These are phyloP conservation scores for Ptychobarbus kaznakovi DNA, from an alignment of 2,797 vertebrate species.

Conservation along the genomic window DNA sequence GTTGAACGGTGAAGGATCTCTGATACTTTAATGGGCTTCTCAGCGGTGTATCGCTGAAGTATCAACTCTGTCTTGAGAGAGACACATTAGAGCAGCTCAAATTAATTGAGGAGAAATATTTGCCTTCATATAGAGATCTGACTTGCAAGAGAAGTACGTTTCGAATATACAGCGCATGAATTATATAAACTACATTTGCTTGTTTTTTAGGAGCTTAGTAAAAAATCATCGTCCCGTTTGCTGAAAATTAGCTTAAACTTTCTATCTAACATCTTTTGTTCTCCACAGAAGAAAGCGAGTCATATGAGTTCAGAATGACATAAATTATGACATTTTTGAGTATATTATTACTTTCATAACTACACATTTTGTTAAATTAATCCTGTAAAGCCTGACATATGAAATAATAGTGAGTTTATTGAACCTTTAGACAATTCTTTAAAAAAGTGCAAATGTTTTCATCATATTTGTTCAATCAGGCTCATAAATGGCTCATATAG, in stretches of 20 bases:
- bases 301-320: neutral
- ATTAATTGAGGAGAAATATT: neutral
- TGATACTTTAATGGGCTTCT: slow-evolving; percentile 7
- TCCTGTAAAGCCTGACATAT: neutral
- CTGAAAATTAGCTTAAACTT: neutral
- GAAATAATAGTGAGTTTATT: neutral
- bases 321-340: neutral
- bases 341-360: neutral
- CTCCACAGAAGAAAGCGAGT: neutral
- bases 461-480: neutral
- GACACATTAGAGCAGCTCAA: neutral
- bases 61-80: neutral
- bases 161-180: neutral
- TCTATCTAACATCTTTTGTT: neutral
- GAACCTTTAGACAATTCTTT: neutral
- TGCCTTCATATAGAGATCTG: neutral
- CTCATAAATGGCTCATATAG: too few species aligned
- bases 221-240: neutral
- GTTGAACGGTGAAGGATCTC: neutral
- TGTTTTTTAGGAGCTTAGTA: too few species aligned
- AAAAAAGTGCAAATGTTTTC: neutral
- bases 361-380: neutral
- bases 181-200: too few species aligned
- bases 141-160: neutral
- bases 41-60: neutral